A percentile compares a stretch with the other conserved stretches of the same genome.
Conservation (phyloP, 92 coral and sea anemone species). For the Parazoanthus darwini region DNA sequence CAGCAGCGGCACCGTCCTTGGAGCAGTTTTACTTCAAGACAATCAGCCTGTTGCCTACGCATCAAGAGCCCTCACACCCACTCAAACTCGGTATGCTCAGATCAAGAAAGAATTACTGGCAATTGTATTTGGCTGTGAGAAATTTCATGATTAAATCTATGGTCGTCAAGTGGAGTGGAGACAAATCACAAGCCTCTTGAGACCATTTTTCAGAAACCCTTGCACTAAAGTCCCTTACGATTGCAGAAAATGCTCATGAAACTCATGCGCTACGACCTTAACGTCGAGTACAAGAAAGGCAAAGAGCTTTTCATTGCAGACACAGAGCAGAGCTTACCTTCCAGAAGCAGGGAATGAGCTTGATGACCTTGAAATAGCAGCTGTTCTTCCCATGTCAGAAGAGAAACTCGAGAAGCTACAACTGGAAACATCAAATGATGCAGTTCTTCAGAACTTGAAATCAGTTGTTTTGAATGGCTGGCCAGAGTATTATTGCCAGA, state of each 20-base stretch:
- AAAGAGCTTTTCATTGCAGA: no score
- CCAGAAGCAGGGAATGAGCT: not conserved
- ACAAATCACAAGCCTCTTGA: slow-evolving; percentile 19
- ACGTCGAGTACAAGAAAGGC: not conserved
- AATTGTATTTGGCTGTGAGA: no score
- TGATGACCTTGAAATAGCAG: no score
- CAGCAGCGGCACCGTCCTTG: no score
- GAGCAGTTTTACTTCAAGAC: no score
- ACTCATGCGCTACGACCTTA: not conserved
- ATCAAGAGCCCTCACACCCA: no score
- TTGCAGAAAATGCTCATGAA: not conserved
- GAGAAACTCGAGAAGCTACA: not conserved
- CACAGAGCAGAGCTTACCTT: slow-evolving; percentile 31
- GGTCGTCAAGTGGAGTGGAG: not conserved
- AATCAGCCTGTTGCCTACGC: no score
- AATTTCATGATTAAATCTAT: no score
- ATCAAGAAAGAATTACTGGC: no score
- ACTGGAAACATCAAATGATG: not conserved
- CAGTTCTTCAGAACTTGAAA: not conserved
- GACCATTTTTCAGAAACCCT: slow-evolving; percentile 23
- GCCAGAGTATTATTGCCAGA: slow-evolving; percentile 14
- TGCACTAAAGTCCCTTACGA: slow-evolving; percentile 24
- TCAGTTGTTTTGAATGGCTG: not conserved
- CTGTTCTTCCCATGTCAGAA: no score
- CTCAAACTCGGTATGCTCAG: no score